These are phyloP conservation scores for Apis florea DNA, from an alignment of 1,140 invertebrate genomes.

Conservation along the genomic window DNA sequence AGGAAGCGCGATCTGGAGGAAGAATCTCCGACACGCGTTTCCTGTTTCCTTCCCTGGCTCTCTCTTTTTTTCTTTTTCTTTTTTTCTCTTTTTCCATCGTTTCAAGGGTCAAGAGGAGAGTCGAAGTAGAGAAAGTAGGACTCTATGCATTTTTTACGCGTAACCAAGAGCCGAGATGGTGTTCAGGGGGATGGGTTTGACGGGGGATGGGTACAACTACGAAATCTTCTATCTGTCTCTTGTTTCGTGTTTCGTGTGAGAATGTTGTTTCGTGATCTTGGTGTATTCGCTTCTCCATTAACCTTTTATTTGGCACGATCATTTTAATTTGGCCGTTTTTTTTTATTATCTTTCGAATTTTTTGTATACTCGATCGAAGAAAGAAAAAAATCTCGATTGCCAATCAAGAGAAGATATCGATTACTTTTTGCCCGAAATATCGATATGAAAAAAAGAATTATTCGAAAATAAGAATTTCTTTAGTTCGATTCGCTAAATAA, in stretches of 20 bases:
- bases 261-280: not conserved
- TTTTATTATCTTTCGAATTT: not conserved
- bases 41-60: not conserved
- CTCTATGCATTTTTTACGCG: conserved; percentile 37
- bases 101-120: conserved; percentile 29
- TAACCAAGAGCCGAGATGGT: conserved; percentile 54
- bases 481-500: not conserved
- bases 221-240: conserved; percentile 56
- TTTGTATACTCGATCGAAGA: not conserved
- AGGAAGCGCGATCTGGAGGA: not conserved
- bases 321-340: not conserved
- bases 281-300: conserved; percentile 1
- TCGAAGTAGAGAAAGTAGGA: conserved; percentile 31
- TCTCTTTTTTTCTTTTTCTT: not conserved
- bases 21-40: not conserved
- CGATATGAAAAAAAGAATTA: not conserved
- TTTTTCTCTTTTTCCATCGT: not conserved
- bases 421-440: no score
- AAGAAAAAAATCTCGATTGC: not conserved
- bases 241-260: not conserved
- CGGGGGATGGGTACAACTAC: conserved; percentile 48
- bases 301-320: conserved; percentile 23
- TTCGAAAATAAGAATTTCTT: not conserved
- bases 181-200: conserved; percentile 58
- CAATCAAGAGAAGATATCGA: not conserved